Evolutionary conservation across 2,888 invertebrate species (phyloP).

Genomic region (Criorhina ranunculi): DNA sequence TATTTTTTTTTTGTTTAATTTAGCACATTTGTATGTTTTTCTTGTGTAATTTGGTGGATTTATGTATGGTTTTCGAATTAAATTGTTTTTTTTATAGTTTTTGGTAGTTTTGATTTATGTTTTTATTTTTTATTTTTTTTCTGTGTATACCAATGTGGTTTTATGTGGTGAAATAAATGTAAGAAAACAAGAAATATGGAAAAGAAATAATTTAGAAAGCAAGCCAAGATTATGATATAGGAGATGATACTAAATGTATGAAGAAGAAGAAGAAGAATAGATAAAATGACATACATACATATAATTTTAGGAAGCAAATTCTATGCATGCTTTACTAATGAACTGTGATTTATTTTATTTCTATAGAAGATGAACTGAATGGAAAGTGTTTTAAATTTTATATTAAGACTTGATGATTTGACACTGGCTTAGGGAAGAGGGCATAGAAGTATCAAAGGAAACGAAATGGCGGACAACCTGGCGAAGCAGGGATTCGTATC

Average conservation of each 20-base stretch:
- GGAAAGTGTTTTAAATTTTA: not conserved
- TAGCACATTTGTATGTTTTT: constrained; percentile 36
- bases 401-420: too few relatives aligned
- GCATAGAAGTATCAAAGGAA: too few relatives aligned
- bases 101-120: constrained; percentile 19
- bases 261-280: constrained; percentile 14
- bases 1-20: constrained; percentile 41
- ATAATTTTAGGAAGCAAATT: constrained; percentile 14
- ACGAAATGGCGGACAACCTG: too few relatives aligned
- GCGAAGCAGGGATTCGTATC: too few relatives aligned
- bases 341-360: constrained; percentile 3
- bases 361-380: constrained; percentile 11
- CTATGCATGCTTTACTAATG: constrained; percentile 27
- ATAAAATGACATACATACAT: constrained; percentile 6
- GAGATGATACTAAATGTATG: constrained; percentile 23
- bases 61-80: constrained; percentile 48
- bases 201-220: constrained; percentile 64
- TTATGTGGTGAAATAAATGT: constrained; percentile 41
- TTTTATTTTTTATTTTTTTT: constrained; percentile 15
- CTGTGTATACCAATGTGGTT: constrained; percentile 49
- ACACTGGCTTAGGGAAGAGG: too few relatives aligned
- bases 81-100: constrained; percentile 12
- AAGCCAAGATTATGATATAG: constrained; percentile 57
- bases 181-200: constrained; percentile 40
- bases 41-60: constrained; percentile 43